These are phyloP conservation scores for Carposina sasakii DNA, from an alignment of 1,140 invertebrate genomes.

Conservation along the genomic window DNA sequence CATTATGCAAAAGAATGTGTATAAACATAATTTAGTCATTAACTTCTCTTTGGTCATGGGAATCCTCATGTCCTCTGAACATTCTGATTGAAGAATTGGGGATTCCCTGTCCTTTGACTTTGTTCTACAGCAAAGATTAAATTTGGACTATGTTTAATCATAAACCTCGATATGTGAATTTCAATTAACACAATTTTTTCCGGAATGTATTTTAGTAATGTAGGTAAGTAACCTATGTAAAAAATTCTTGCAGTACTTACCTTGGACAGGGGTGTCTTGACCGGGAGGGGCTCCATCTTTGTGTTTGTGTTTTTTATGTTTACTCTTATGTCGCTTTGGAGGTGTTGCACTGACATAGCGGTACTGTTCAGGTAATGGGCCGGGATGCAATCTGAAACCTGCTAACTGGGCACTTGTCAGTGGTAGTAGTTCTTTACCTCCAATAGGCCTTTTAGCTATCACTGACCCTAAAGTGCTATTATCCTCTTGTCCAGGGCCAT, in stretches of 20 bases:
- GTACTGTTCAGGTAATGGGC: conserved; percentile 96
- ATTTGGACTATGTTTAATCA: too few relatives aligned
- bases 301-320: conserved; percentile 96
- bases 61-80: too few relatives aligned
- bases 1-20: too few relatives aligned
- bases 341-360: conserved; percentile 93
- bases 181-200: too few relatives aligned
- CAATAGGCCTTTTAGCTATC: conserved; percentile 97
- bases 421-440: conserved; percentile 93
- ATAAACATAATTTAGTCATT: too few relatives aligned
- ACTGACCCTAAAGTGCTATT: conserved; percentile 93
- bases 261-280: conserved; percentile 76
- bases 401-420: conserved; percentile 91
- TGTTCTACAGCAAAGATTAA: too few relatives aligned
- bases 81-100: too few relatives aligned
- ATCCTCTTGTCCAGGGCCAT: conserved; percentile 87
- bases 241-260: conserved; percentile 22
- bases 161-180: too few relatives aligned
- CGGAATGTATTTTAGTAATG: too few relatives aligned
- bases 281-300: conserved; percentile 85
- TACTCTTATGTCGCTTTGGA: conserved; percentile 93
- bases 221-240: too few relatives aligned
- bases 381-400: conserved; percentile 96
- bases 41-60: too few relatives aligned
- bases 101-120: too few relatives aligned